Evolutionary conservation across 1,140 invertebrate genomes (phyloP).

Genomic region (Drosophila dunni): DNA sequence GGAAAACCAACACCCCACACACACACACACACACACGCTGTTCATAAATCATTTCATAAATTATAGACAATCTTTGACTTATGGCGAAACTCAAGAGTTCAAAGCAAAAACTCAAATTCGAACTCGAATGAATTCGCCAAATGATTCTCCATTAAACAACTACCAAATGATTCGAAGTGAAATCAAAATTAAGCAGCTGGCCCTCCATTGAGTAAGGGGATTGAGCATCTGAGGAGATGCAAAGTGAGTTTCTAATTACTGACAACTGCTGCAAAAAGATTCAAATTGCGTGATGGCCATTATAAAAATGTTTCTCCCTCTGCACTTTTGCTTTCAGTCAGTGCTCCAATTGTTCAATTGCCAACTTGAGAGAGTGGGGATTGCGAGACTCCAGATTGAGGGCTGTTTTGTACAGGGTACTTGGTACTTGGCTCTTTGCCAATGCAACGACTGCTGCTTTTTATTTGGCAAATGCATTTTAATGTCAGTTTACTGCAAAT

Average conservation of each 20-base stretch:
- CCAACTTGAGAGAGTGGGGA: conserved; percentile 1
- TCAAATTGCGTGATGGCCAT: conserved; percentile 49
- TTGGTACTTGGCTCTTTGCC: conserved; percentile 50
- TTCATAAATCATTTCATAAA: conserved; percentile 58
- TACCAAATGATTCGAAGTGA: conserved; percentile 4
- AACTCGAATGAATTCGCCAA: conserved; percentile 17
- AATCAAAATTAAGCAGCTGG: conserved; percentile 35
- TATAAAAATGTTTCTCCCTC: conserved; percentile 27
- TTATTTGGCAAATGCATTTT: conserved; percentile 74
- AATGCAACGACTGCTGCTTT: conserved; percentile 40
- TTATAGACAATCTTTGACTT: conserved; percentile 58
- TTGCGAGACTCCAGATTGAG: background rate
- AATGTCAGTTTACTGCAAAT: conserved; percentile 66
- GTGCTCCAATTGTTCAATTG: conserved; percentile 44
- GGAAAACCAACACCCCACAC: conserved; percentile 9
- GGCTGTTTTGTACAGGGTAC: background rate
- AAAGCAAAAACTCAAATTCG: conserved; percentile 34
- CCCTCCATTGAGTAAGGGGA: background rate
- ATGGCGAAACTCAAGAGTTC: conserved; percentile 43
- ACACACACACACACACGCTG: conserved; percentile 7
- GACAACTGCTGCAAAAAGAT: conserved; percentile 49
- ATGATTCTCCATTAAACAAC: conserved; percentile 9
- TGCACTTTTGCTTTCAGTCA: conserved; percentile 52
- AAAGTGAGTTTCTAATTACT: conserved; percentile 60
- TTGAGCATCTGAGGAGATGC: background rate